Evolutionary conservation across 2,797 vertebrate genomes (phyloP).

Genomic region (Hydrophis major): DNA sequence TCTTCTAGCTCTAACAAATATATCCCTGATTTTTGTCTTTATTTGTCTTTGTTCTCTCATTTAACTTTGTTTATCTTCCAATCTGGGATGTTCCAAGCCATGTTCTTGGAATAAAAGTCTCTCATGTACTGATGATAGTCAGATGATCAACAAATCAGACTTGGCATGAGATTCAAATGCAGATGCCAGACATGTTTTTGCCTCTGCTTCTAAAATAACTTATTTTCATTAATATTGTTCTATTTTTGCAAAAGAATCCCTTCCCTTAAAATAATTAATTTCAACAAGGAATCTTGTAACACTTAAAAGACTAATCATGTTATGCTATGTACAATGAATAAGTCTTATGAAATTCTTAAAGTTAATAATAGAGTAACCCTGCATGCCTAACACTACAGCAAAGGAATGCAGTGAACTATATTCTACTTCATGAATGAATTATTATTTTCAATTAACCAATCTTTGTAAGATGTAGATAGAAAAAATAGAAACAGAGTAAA

Average conservation of each 20-base stretch:
- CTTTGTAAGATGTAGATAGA: not conserved
- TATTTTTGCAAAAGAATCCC: not conserved
- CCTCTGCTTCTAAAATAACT: not conserved
- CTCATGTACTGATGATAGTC: not conserved
- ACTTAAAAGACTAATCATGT: not conserved
- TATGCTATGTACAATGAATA: not conserved
- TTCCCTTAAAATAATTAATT: not conserved
- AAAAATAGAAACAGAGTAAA: not conserved
- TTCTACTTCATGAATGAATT: not conserved
- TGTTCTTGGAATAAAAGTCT: not conserved
- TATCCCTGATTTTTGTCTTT: not conserved
- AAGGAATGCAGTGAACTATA: not conserved
- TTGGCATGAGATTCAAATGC: not conserved
- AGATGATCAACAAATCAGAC: not conserved
- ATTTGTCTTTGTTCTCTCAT: not conserved
- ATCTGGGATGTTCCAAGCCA: not conserved
- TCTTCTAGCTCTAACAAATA: not conserved
- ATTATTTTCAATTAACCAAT: not conserved
- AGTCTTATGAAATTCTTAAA: not conserved
- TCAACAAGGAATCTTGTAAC: not conserved
- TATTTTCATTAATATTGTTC: not conserved
- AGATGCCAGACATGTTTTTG: not conserved
- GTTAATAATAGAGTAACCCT: not conserved
- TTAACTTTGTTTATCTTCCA: not conserved
- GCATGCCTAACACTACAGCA: not conserved